Evolutionary conservation across 2,888 invertebrate genomes (phyloP).

Genomic region (Apodemia hepburni): DNA sequence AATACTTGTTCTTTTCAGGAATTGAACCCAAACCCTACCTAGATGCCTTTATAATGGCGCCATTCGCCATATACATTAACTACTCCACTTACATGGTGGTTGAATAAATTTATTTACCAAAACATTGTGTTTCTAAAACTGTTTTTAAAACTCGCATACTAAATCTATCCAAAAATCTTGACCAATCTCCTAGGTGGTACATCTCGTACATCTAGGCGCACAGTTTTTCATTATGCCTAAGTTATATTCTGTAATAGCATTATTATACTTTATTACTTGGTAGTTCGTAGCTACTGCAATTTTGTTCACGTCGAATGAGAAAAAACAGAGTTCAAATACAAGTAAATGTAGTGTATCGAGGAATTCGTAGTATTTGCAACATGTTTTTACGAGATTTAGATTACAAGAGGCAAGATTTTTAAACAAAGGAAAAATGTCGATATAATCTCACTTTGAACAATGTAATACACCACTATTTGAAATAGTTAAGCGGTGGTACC

Average conservation of each 20-base stretch:
- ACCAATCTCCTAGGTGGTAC: not conserved
- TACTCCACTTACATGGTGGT: not conserved
- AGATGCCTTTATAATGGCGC: not conserved
- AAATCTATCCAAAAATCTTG: not conserved
- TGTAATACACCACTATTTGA: too few species aligned
- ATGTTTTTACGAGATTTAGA: too few species aligned
- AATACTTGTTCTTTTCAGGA: too few species aligned
- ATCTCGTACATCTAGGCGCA: constrained; percentile 7
- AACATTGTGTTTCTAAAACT: not conserved
- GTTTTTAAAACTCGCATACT: not conserved
- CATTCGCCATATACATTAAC: not conserved
- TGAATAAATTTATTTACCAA: too few species aligned
- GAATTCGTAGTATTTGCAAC: not conserved
- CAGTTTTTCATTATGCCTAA: constrained; percentile 13
- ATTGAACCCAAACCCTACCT: too few species aligned
- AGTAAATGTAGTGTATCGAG: constrained; percentile 1
- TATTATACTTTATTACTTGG: constrained; percentile 11
- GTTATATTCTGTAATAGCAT: constrained; percentile 14
- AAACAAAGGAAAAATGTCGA: too few species aligned
- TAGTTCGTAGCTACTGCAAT: constrained; percentile 1
- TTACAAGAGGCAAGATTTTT: too few species aligned
- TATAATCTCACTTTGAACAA: too few species aligned
- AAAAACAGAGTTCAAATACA: not conserved
- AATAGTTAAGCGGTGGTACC: too few species aligned
- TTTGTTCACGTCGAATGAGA: constrained; percentile 1